Evolutionary conservation across 2,888 invertebrate genomes (phyloP).

Genomic region (Xestia ashworthii): DNA sequence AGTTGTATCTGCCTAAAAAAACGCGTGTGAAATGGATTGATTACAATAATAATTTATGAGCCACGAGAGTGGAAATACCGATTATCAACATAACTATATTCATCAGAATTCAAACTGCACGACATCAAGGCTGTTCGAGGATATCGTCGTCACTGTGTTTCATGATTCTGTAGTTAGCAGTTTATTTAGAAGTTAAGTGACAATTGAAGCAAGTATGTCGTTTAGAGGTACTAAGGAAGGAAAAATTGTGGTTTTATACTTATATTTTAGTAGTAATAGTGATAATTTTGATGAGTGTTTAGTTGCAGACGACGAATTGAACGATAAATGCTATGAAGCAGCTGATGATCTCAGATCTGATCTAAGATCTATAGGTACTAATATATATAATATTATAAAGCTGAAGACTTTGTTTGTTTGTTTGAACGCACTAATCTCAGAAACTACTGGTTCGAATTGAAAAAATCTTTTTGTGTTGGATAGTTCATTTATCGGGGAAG

Average conservation of each 20-base stretch:
- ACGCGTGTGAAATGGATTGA: not conserved
- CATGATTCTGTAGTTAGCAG: constrained; percentile 20
- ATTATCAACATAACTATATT: constrained; percentile 1
- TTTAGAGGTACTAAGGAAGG: not conserved
- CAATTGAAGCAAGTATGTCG: not conserved
- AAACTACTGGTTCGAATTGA: too few species aligned
- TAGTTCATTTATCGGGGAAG: too few species aligned
- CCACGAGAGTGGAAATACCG: not conserved
- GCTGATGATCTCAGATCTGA: too few species aligned
- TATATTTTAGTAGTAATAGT: too few species aligned
- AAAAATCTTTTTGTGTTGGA: too few species aligned
- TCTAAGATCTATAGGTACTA: too few species aligned
- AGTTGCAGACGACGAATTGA: too few species aligned
- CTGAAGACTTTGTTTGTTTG: too few species aligned
- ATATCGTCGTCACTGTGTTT: not conserved
- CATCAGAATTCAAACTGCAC: not conserved
- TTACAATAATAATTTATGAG: not conserved
- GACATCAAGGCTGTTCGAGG: not conserved
- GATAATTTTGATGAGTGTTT: too few species aligned
- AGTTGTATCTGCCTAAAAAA: not conserved
- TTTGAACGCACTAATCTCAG: too few species aligned
- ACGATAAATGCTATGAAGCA: too few species aligned
- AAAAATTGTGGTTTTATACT: not conserved
- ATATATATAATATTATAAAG: too few species aligned
- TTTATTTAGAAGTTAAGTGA: constrained; percentile 7